Evolutionary conservation across 2,113 vertebrate species (phyloP), one percentile per base, ranked within the genome.

Genomic region (Lichenostomus cassidix): DNA sequence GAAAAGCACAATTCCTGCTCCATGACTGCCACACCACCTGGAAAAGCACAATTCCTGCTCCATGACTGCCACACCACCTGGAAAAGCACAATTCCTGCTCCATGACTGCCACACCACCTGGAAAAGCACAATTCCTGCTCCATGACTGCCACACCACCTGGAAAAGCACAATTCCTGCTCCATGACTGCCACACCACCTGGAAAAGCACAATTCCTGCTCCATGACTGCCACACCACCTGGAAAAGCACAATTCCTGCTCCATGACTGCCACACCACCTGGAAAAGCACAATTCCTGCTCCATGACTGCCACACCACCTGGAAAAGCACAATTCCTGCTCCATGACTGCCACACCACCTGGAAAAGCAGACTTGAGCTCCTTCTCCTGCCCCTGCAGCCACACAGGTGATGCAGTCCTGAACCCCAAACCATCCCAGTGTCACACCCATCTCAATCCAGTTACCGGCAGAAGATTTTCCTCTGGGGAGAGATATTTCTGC

Each of bases 401-500:
- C 2, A 6, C 3, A 6, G 7, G n/a, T 4, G 1, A 11, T 55
- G 62, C 37, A 47, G 20, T 3, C 74, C 52, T 17, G 16, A 28
- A 24, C 7, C 55, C 33, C 31, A 19, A 18, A 13, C 15, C 29
- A 33, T 8, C 47, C 11, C 10, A 27, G 7, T 1, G 3, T 29
- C 2, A 4, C 37, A 33, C 46, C 46, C 35, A 37, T 22, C 76
- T 31, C 12, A 0, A 15, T 13, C 52, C 25, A 33, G 2, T 79
- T 92, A 95, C 96, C 80, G 41, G 92, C 70, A 97, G 44, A 12
- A 97, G 96, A 12, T 89, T 93, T 65, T 89, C 94, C 77, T 97
- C 96, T 2, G 92, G 93, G 41, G 88, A 94, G 37, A 97, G 96
- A 5, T 58, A 15, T 39, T 94, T 96, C 39, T 77, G 83, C 53